A percentile compares a stretch with the other conserved stretches of the same genome.
Evolutionary conservation across 1,140 invertebrate species (phyloP).

Genomic region (Olivierus martensii): DNA sequence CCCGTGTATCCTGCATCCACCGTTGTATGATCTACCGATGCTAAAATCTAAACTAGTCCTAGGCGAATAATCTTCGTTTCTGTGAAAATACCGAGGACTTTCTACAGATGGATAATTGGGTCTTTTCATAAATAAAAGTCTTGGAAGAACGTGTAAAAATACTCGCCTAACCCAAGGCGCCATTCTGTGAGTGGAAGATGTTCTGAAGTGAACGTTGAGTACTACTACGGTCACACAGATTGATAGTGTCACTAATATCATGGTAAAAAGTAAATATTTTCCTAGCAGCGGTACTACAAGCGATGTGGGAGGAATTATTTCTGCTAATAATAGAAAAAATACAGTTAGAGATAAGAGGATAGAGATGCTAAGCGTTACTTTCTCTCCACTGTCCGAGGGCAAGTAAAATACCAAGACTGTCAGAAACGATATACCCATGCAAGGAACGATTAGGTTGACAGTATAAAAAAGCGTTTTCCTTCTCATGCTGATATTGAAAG

Average conservation of each 20-base stretch:
- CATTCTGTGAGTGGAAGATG: slow-evolving; percentile 94
- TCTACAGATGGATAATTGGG: slow-evolving; percentile 20
- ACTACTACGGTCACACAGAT: slow-evolving; percentile 96
- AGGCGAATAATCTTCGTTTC: too few relatives aligned
- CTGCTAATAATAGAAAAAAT: slow-evolving; percentile 95
- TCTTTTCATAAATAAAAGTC: slow-evolving; percentile 33
- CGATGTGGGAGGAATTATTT: slow-evolving; percentile 97
- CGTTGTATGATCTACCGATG: slow-evolving; percentile 1
- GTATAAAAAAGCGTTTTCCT: slow-evolving; percentile 96
- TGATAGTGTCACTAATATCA: slow-evolving; percentile 91
- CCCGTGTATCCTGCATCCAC: slow-evolving; percentile 14
- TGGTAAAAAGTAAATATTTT: slow-evolving; percentile 97
- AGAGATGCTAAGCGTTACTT: slow-evolving; percentile 48
- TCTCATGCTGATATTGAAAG: slow-evolving; percentile 92
- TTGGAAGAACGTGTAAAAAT: slow-evolving; percentile 78
- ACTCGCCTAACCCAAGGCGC: slow-evolving; percentile 70
- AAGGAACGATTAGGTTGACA: slow-evolving; percentile 90
- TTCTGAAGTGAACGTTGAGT: slow-evolving; percentile 97
- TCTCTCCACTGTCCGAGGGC: slow-evolving; percentile 96
- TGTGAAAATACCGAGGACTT: not conserved
- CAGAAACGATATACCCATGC: slow-evolving; percentile 90
- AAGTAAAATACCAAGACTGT: slow-evolving; percentile 97
- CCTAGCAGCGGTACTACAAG: slow-evolving; percentile 89
- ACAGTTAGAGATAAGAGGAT: slow-evolving; percentile 97
- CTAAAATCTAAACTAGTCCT: slow-evolving; percentile 6